phyloP scores from a whole-genome alignment of 2,888 invertebrate genomes.

The Drosophila robusta region DNA sequence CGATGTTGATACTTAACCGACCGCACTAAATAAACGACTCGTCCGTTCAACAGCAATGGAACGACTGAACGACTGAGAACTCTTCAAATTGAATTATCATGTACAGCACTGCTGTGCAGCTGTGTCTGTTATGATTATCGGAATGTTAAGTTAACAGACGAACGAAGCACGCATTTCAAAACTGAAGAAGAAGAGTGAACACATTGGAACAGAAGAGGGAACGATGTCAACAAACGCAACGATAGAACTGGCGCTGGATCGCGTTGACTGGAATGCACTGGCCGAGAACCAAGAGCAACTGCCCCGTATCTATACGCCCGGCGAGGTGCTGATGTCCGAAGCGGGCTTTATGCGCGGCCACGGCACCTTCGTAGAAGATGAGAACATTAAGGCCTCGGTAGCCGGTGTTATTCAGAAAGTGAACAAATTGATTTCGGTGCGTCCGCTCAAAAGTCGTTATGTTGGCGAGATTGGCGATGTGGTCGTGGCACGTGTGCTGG shows the following conservation, averaged over 20 bases:
- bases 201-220: slow-evolving; percentile 3
- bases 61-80: too few species aligned
- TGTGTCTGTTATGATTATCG: not conserved
- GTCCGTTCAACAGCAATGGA: too few species aligned
- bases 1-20: too few species aligned
- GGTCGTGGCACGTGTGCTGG: slow-evolving; percentile 96
- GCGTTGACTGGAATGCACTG: slow-evolving; percentile 86
- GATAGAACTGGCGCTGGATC: slow-evolving; percentile 88
- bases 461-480: slow-evolving; percentile 98
- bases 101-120: not conserved
- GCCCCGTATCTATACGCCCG: slow-evolving; percentile 92
- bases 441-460: slow-evolving; percentile 95
- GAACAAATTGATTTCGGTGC: slow-evolving; percentile 96
- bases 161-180: slow-evolving; percentile 19
- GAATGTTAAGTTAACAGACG: slow-evolving; percentile 17
- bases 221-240: slow-evolving; percentile 86
- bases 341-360: slow-evolving; percentile 91
- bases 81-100: too few species aligned
- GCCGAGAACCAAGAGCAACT: slow-evolving; percentile 86
- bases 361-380: slow-evolving; percentile 96
- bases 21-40: too few species aligned
- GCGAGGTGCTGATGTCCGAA: slow-evolving; percentile 93
- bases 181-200: slow-evolving; percentile 7
- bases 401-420: slow-evolving; percentile 97
- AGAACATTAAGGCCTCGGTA: slow-evolving; percentile 94